phyloP scores from a whole-genome alignment of 2,888 invertebrate species.

The Aproaerema taeniolella region DNA sequence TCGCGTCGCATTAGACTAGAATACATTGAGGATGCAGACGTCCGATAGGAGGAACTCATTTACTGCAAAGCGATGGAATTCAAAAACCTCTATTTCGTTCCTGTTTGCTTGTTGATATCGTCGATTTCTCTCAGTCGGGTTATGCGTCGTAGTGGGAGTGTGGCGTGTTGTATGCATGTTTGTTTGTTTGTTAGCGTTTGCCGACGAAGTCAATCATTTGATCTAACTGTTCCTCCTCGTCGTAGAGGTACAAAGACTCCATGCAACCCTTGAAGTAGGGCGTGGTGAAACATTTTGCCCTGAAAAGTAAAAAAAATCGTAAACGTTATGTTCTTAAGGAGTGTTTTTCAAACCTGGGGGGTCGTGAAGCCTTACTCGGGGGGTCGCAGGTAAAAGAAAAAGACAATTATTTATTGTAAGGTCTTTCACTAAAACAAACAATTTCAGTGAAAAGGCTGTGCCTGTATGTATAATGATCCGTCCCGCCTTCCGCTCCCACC shows the following conservation, averaged over 20 bases:
- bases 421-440: no score
- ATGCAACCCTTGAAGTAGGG: slow-evolving; percentile 89
- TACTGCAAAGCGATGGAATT: slow-evolving; percentile 39
- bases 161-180: slow-evolving; percentile 41
- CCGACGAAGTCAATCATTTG: slow-evolving; percentile 89
- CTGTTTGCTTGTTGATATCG: slow-evolving; percentile 31
- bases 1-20: slow-evolving; percentile 74
- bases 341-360: no score
- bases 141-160: slow-evolving; percentile 39
- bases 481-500: no score
- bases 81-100: slow-evolving; percentile 1
- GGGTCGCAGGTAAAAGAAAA: no score
- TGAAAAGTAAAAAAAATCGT: slow-evolving; percentile 57
- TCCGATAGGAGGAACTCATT: slow-evolving; percentile 52
- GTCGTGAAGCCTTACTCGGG: no score
- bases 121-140: slow-evolving; percentile 38
- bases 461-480: no score
- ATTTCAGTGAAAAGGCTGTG: no score
- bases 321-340: no score
- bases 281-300: slow-evolving; percentile 87
- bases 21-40: slow-evolving; percentile 76
- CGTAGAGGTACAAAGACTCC: slow-evolving; percentile 86
- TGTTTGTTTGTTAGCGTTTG: slow-evolving; percentile 66
- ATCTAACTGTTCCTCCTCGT: slow-evolving; percentile 86
- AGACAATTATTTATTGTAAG: no score